Percentiles rank a stretch among this genome's conserved stretches.
Evolutionary conservation across 2,113 vertebrate species (phyloP).

Genomic region (Tragelaphus imberbis): DNA sequence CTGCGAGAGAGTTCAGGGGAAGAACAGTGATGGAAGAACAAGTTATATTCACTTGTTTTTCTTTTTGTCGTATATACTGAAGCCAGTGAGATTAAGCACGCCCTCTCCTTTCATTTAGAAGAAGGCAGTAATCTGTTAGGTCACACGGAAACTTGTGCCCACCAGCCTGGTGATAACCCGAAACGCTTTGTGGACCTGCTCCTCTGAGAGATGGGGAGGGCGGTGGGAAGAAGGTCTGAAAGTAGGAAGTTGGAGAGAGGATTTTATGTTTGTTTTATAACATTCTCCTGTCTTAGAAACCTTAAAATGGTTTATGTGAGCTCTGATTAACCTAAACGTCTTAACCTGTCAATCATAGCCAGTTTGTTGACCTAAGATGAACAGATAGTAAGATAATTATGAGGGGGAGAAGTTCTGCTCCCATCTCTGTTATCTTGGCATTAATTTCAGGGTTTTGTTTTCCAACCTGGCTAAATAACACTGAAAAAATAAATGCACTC

Average conservation of each 20-base stretch:
- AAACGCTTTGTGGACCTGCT: neutral
- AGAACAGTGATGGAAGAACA: neutral
- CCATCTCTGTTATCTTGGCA: conserved; percentile 86
- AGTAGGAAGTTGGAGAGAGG: conserved; percentile 31
- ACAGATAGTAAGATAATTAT: conserved; percentile 85
- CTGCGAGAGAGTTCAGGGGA: neutral
- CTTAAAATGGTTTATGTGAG: conserved; percentile 80
- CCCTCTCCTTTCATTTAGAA: neutral
- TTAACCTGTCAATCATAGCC: conserved; percentile 85
- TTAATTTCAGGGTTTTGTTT: conserved; percentile 79
- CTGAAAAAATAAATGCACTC: conserved; percentile 91
- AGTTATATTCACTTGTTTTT: neutral
- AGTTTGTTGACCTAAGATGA: conserved; percentile 94
- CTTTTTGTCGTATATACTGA: neutral
- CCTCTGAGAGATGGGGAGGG: neutral
- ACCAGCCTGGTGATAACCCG: rapidly evolving
- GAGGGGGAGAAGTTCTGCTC: conserved; percentile 79
- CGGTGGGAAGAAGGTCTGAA: conserved; percentile 11
- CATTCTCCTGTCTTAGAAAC: conserved; percentile 76
- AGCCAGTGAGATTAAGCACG: neutral
- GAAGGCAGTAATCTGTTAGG: neutral
- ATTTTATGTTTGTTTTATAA: conserved; percentile 79
- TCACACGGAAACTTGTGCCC: neutral
- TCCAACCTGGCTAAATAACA: conserved; percentile 82
- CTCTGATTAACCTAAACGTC: conserved; percentile 85